Conservation (phyloP, 2,888 invertebrate species). For the Drosophila niveifrons region DNA sequence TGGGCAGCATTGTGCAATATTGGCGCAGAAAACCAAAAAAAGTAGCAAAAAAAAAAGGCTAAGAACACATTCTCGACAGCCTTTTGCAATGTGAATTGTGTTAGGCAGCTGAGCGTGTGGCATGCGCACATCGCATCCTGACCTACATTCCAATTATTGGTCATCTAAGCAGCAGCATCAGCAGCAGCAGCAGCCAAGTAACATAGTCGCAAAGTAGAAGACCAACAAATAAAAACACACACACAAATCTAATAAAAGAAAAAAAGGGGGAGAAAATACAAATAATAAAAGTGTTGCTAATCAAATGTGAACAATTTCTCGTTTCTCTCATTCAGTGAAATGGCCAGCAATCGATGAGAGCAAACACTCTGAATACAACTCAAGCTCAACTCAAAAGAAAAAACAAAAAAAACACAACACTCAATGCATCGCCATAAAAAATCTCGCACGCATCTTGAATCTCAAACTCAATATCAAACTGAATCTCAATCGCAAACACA, state of each 20-base stretch:
- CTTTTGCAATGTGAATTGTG: background rate
- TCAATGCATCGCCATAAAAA: constrained; percentile 17
- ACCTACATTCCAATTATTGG: constrained; percentile 78
- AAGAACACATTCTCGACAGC: background rate
- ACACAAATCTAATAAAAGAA: constrained; percentile 3
- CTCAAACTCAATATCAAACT: background rate
- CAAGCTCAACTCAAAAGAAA: background rate
- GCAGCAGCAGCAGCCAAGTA: constrained; percentile 57
- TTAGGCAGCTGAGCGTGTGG: constrained; percentile 31
- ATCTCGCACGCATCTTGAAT: constrained; percentile 19
- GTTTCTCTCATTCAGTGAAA: constrained; percentile 44
- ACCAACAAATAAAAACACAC: constrained; percentile 9
- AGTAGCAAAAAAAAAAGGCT: background rate
- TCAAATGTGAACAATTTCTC: constrained; percentile 36
- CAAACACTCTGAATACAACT: constrained; percentile 6
- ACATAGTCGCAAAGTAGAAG: constrained; percentile 28
- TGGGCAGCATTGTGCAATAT: constrained; percentile 14
- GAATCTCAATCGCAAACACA: constrained; percentile 4
- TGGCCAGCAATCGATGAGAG: constrained; percentile 18
- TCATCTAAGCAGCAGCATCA: constrained; percentile 73
- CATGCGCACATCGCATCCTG: constrained; percentile 72
- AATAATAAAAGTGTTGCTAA: constrained; percentile 39
- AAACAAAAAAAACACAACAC: background rate
- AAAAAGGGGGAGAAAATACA: constrained; percentile 42
- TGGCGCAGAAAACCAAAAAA: background rate